Conservation (phyloP, 2,113 vertebrate genomes). For the Polyodon spathula region DNA sequence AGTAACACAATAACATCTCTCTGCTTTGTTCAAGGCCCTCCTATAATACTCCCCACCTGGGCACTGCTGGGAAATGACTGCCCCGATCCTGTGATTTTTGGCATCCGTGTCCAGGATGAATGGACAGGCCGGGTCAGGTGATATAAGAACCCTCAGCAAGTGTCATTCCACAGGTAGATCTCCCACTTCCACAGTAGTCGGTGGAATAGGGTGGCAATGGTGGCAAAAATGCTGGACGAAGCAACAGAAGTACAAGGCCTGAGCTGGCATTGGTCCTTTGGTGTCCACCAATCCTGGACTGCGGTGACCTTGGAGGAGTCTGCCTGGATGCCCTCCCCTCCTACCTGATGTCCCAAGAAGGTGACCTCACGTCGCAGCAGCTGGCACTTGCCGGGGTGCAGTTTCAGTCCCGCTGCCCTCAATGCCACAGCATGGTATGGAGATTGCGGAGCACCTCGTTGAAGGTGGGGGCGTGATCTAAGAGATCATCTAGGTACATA, state of each 20-base stretch:
- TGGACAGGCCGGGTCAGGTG: neutral
- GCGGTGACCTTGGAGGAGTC: neutral
- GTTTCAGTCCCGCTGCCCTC: neutral
- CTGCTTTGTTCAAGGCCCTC: neutral
- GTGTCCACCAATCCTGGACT: neutral
- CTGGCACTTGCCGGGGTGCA: neutral
- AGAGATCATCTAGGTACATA: too few species aligned
- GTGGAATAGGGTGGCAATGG: neutral
- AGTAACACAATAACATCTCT: neutral
- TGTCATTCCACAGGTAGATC: neutral
- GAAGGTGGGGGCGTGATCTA: too few species aligned
- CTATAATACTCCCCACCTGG: neutral
- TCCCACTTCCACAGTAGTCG: neutral
- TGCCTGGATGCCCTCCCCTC: neutral
- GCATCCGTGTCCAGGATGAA: neutral
- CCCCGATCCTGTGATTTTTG: neutral
- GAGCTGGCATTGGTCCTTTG: neutral
- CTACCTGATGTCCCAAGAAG: neutral
- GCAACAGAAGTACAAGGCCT: neutral
- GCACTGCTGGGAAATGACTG: neutral
- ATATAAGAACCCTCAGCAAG: neutral
- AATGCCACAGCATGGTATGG: too few species aligned
- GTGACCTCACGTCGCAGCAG: neutral
- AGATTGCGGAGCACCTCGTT: too few species aligned
- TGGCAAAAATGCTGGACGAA: neutral